phyloP scores from a whole-genome alignment of 2,797 vertebrate species.

The Phaenicophaeus curvirostris region DNA sequence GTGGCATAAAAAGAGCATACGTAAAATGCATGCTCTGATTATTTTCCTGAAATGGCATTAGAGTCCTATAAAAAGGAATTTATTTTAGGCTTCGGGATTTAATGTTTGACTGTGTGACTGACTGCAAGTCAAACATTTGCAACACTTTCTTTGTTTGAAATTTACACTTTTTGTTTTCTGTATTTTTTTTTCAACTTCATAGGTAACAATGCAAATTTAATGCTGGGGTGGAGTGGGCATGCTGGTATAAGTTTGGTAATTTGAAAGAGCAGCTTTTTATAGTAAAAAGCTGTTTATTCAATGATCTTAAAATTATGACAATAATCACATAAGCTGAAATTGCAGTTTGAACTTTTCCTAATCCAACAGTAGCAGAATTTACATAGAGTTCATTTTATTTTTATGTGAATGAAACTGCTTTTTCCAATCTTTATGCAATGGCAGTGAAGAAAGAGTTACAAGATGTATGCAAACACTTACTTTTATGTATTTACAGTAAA shows the following conservation, averaged over 20 bases:
- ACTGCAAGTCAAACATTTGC: not conserved
- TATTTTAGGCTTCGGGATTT: not conserved
- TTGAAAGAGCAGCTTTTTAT: not conserved
- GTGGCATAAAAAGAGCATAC: not conserved
- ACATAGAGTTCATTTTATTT: not conserved
- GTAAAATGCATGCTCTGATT: not conserved
- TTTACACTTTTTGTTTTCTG: not conserved
- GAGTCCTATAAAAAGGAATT: not conserved
- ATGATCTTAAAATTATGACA: not conserved
- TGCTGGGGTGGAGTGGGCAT: not conserved
- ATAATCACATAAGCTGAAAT: not conserved
- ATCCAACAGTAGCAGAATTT: not conserved
- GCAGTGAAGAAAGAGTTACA: not conserved
- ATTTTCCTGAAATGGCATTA: not conserved
- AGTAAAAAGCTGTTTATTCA: not conserved
- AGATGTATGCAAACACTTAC: not conserved
- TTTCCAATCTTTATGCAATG: not conserved
- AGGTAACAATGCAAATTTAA: constrained; percentile 21
- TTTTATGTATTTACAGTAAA: not conserved
- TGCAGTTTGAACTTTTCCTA: not conserved
- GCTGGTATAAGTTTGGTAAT: not conserved
- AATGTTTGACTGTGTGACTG: not conserved
- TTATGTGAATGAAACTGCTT: not conserved
- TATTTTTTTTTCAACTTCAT: not conserved
- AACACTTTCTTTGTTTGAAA: not conserved